Evolutionary conservation across 2,113 vertebrate genomes (phyloP).

Genomic region (Aythya baeri): DNA sequence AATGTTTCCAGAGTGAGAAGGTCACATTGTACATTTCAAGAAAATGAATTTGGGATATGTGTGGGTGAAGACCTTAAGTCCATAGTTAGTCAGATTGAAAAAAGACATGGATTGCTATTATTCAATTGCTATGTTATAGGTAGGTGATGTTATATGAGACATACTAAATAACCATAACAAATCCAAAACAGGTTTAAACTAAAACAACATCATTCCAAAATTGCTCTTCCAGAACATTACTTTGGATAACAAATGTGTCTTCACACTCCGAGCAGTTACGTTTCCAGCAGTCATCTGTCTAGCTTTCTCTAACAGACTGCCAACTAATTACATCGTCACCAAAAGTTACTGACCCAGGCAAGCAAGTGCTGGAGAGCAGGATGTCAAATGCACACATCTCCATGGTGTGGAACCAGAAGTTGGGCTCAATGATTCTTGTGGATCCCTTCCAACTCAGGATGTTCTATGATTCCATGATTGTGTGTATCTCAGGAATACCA

Average conservation of each 20-base stretch:
- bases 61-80: not conserved
- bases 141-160: not conserved
- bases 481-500: not conserved
- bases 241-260: not conserved
- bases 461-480: too few species aligned
- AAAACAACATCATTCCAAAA: not conserved
- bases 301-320: not conserved
- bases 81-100: not conserved
- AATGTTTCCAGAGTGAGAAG: not conserved
- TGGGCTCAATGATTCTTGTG: too few species aligned
- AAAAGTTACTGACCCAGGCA: not conserved
- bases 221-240: not conserved
- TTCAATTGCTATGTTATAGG: not conserved
- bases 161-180: not conserved
- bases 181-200: not conserved
- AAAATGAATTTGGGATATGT: not conserved
- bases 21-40: not conserved
- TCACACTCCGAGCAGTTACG: not conserved
- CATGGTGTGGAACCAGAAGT: too few species aligned
- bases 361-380: not conserved
- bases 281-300: not conserved
- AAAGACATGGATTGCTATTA: not conserved
- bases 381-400: too few species aligned
- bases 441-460: too few species aligned
- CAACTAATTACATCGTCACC: not conserved